Conservation (phyloP, 2,113 vertebrate genomes). For the Entosphenus tridentatus region DNA sequence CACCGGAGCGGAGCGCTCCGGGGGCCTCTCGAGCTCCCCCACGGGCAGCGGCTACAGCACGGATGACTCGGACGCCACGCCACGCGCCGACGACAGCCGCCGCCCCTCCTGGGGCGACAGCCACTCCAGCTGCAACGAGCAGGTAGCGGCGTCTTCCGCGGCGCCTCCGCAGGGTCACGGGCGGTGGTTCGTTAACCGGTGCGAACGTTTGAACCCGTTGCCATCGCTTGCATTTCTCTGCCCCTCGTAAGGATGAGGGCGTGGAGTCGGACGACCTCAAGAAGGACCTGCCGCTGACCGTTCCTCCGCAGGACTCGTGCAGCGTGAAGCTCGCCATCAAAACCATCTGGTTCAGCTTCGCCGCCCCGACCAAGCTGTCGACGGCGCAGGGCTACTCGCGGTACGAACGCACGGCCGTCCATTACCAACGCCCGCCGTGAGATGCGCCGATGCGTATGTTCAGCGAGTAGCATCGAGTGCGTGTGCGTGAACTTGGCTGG, state of each 20-base stretch:
- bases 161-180: no score
- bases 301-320: conserved; percentile 86
- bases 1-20: conserved; percentile 64
- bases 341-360: conserved; percentile 98
- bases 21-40: conserved; percentile 72
- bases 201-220: not conserved
- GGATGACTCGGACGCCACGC: conserved; percentile 74
- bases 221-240: conserved; percentile 1
- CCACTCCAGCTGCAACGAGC: conserved; percentile 77
- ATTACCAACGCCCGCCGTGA: no score
- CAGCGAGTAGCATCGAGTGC: no score
- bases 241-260: conserved; percentile 54
- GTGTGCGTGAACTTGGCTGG: no score
- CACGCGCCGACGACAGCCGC: conserved; percentile 40
- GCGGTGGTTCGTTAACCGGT: no score
- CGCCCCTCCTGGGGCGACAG: conserved; percentile 57
- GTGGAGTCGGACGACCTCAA: conserved; percentile 94
- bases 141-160: conserved; percentile 23
- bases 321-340: conserved; percentile 92
- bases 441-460: no score
- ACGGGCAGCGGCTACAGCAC: conserved; percentile 95
- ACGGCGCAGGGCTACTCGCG: conserved; percentile 57
- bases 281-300: conserved; percentile 80
- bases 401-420: conserved; percentile 16
- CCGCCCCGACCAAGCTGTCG: conserved; percentile 76